These are phyloP conservation scores for Beris morrisii DNA, from an alignment of 2,888 invertebrate genomes.

Conservation along the genomic window DNA sequence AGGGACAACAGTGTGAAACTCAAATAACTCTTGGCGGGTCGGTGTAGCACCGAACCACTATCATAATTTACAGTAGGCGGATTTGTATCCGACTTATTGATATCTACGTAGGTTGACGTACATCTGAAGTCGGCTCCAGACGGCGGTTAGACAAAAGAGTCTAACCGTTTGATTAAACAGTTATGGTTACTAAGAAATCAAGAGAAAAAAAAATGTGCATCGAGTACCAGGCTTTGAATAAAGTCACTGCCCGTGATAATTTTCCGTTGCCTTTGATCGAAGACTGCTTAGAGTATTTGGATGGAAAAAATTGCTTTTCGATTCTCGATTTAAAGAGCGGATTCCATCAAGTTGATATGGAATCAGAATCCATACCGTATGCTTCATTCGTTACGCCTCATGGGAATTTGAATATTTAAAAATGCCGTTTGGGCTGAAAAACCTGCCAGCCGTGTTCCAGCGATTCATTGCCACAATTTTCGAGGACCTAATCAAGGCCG, in stretches of 20 bases:
- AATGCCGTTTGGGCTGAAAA: constrained; percentile 40
- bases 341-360: constrained; percentile 38
- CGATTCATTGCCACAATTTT: constrained; percentile 34
- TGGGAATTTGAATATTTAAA: constrained; percentile 37
- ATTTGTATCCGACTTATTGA: too few species aligned
- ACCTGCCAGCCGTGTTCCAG: constrained; percentile 41
- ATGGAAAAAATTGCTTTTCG: constrained; percentile 37
- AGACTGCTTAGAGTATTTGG: constrained; percentile 29
- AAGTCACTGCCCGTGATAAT: constrained; percentile 22
- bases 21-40: too few species aligned
- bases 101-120: too few species aligned
- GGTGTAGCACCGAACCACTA: too few species aligned
- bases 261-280: constrained; percentile 31
- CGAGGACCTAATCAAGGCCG: constrained; percentile 22
- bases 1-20: too few species aligned
- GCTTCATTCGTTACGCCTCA: constrained; percentile 40
- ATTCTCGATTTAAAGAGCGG: constrained; percentile 39
- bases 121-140: too few species aligned
- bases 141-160: too few species aligned
- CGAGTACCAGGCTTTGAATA: constrained; percentile 32
- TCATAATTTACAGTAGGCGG: too few species aligned
- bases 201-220: constrained; percentile 27
- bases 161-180: too few species aligned
- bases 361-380: constrained; percentile 37
- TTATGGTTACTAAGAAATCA: constrained; percentile 32